Base-by-base conservation (phyloP, 2,888 invertebrate genomes). In the Caenorhabditis panamensis region DNA sequence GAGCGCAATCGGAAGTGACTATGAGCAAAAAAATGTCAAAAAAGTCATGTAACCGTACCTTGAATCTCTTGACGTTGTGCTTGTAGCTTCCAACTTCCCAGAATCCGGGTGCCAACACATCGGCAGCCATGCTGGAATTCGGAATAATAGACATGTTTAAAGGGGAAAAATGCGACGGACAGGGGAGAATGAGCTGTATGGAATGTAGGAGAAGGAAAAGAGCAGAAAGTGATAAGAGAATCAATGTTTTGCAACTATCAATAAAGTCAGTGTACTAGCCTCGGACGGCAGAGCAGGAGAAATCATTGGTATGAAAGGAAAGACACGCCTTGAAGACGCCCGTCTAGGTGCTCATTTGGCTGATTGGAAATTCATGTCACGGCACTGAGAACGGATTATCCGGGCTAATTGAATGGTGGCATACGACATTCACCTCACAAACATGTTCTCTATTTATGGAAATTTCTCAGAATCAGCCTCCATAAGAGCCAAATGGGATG, bases 31-130 rank as follows among this genome's bases (percentile, higher is more conserved):
- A 69, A 59, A 26, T 6, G 37, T 37, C 20, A 53, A 58, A 51
- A 53, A n/a, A 20, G 8, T n/a, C 20, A 18, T 13, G 6, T 31
- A 62, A 3, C 24, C 61, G 24, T 37, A 85, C 85, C 79, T 86
- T 86, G 47, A 89, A 84, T 56, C 89, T 71, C 20, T 84, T 83
- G 6, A 89, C 85, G 63, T 89, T 89, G 59, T 88, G 76, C 63
- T 88, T 89, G 82, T 89, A 89, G 59, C 69, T 83, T 28, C 89
- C 89, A 47, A 88, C 61, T 67, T 89, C 87, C 85, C 85, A 88
- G 69, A 88, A 87, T 51, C 86, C 86, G 58, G 83, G 82, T 68
- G 84, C 75, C 62, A 80, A 61, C 49, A 83, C 80, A 64, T 83
- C 82, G 47, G 73, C 78, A 22, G 82, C 73, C 79, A 79, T 79